Percentiles rank a stretch among this genome's conserved stretches.
phyloP scores from a whole-genome alignment of 1,140 invertebrate genomes.

The Aleiodes sp. region DNA sequence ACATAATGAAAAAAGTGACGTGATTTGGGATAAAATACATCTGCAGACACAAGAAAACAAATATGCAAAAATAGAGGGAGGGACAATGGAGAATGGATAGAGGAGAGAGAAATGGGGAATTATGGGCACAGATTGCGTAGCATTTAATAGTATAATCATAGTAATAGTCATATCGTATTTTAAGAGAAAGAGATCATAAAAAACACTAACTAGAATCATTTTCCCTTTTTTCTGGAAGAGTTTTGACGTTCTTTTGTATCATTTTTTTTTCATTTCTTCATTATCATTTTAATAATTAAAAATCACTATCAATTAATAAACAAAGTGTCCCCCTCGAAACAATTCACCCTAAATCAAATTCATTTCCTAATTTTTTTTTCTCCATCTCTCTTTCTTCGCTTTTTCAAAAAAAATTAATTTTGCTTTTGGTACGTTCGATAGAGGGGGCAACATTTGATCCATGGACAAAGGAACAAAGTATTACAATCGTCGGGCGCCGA shows the following conservation, averaged over 20 bases:
- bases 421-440: slow-evolving; percentile 13
- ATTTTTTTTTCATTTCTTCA: too few species aligned
- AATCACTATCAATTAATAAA: slow-evolving; percentile 58
- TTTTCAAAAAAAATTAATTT: slow-evolving; percentile 24
- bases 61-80: slow-evolving; percentile 66
- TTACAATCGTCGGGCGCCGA: slow-evolving; percentile 23
- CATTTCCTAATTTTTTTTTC: slow-evolving; percentile 14
- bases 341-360: background rate
- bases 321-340: slow-evolving; percentile 47
- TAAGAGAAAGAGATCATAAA: slow-evolving; percentile 67
- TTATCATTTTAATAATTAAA: slow-evolving; percentile 49
- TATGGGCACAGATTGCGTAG: slow-evolving; percentile 61
- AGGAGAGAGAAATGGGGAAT: background rate
- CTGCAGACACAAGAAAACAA: slow-evolving; percentile 49
- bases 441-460: slow-evolving; percentile 47
- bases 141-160: slow-evolving; percentile 52
- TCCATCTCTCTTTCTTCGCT: too few species aligned
- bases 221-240: slow-evolving; percentile 59
- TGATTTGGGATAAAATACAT: slow-evolving; percentile 14
- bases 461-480: slow-evolving; percentile 55
- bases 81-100: background rate
- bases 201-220: slow-evolving; percentile 67
- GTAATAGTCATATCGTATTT: slow-evolving; percentile 54
- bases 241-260: slow-evolving; percentile 46
- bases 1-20: background rate